Evolutionary conservation across 2,888 invertebrate species (phyloP).

Genomic region (Isotomurus palustris): DNA sequence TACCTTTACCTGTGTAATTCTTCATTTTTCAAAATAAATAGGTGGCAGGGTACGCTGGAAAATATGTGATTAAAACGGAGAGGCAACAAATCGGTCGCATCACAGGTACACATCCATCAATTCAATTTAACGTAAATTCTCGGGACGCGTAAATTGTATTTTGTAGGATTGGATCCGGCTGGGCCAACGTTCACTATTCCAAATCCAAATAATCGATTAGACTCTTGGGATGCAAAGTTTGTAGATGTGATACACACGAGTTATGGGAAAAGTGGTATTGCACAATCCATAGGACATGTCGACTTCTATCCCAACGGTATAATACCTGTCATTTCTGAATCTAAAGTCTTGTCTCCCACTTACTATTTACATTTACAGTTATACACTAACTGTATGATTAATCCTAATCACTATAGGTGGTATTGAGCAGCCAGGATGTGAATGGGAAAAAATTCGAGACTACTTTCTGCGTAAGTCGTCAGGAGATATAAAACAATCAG

Average conservation of each 20-base stretch:
- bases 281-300: slow-evolving; percentile 27
- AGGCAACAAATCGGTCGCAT: slow-evolving; percentile 27
- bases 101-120: slow-evolving; percentile 13
- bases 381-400: not conserved
- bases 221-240: slow-evolving; percentile 63
- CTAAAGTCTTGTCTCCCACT: too few species aligned
- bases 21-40: not conserved
- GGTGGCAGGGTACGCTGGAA: slow-evolving; percentile 27
- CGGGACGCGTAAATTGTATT: not conserved
- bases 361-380: not conserved
- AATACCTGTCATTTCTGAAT: too few species aligned
- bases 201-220: slow-evolving; percentile 54
- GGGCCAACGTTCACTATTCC: slow-evolving; percentile 59
- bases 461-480: slow-evolving; percentile 18
- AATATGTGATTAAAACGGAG: slow-evolving; percentile 18
- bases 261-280: slow-evolving; percentile 30
- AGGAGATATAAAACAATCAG: too few species aligned
- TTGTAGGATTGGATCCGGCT: slow-evolving; percentile 61
- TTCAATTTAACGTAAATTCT: not conserved
- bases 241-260: slow-evolving; percentile 57
- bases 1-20: not conserved
- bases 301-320: slow-evolving; percentile 33
- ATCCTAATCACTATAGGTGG: slow-evolving; percentile 18
- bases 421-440: slow-evolving; percentile 30
- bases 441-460: slow-evolving; percentile 26